Percentiles rank a stretch among this genome's conserved stretches.
phyloP scores from a whole-genome alignment of 1,140 invertebrate species.

The Scaptomyza hsui region DNA sequence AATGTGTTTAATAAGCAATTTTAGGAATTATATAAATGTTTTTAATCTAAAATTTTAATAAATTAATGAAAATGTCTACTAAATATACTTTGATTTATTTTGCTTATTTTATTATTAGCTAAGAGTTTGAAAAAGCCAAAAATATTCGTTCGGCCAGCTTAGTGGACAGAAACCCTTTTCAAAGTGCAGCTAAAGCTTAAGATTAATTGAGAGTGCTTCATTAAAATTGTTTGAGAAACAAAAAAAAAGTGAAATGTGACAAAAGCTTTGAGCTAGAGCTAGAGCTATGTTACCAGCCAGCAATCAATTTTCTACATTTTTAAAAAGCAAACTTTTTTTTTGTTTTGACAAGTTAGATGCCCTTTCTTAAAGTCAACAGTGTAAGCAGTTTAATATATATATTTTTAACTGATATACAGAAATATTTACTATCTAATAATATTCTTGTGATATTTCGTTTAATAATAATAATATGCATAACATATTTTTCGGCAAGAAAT shows the following conservation, averaged over 20 bases:
- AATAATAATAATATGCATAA: too few species aligned
- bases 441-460: too few species aligned
- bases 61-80: neutral
- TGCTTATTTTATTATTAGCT: neutral
- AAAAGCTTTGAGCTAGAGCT: slow-evolving; percentile 24
- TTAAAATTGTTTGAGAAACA: slow-evolving; percentile 19
- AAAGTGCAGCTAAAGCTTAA: slow-evolving; percentile 22
- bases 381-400: too few species aligned
- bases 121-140: neutral
- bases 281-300: slow-evolving; percentile 1
- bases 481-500: too few species aligned
- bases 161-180: slow-evolving; percentile 17
- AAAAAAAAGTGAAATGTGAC: slow-evolving; percentile 3
- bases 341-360: slow-evolving; percentile 11
- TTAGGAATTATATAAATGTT: neutral
- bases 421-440: too few species aligned
- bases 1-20: neutral
- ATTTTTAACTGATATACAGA: too few species aligned
- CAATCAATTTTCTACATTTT: slow-evolving; percentile 22
- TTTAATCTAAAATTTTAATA: neutral
- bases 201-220: slow-evolving; percentile 30
- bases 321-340: slow-evolving; percentile 1
- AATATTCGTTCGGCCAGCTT: neutral
- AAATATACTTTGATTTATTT: too few species aligned
- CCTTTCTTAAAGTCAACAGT: neutral